These are phyloP conservation scores for Myotis pilosus DNA, from an alignment of 2,797 vertebrate genomes.

Conservation along the genomic window DNA sequence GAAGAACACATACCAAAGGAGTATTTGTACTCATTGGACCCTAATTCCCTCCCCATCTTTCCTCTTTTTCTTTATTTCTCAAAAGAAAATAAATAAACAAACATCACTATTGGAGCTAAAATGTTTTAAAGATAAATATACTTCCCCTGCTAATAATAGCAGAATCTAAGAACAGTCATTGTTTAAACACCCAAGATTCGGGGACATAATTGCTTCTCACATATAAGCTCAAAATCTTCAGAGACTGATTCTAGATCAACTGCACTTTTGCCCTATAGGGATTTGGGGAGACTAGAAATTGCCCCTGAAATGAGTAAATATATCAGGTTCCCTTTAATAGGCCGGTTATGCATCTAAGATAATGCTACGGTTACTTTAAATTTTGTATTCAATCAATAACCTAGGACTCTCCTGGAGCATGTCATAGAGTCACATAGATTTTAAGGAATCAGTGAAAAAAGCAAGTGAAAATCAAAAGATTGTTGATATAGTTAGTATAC, in stretches of 20 bases:
- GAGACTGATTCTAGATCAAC: conserved; percentile 7
- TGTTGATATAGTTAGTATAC: not conserved
- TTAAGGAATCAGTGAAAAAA: conserved; percentile 43
- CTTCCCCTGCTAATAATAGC: not conserved
- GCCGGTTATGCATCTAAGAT: not conserved
- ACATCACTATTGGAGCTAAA: not conserved
- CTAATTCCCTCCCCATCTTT: not conserved
- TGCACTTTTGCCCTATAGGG: not conserved
- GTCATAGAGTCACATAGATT: not conserved
- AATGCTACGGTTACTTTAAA: not conserved
- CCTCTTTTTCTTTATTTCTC: conserved; percentile 18
- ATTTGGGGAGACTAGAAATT: not conserved
- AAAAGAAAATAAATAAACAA: conserved; percentile 23
- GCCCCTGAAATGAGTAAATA: not conserved
- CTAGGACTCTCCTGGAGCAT: not conserved
- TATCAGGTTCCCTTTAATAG: not conserved
- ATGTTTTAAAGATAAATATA: conserved; percentile 40
- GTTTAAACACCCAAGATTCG: not conserved
- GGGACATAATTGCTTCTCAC: not conserved
- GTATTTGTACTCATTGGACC: not conserved
- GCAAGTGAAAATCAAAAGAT: conserved; percentile 34
- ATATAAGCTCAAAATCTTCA: not conserved
- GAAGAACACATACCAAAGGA: not conserved
- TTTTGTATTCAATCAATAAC: not conserved
- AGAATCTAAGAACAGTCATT: not conserved